phyloP scores from a whole-genome alignment of 2,888 invertebrate genomes.

The Drosophila stalkeri region DNA sequence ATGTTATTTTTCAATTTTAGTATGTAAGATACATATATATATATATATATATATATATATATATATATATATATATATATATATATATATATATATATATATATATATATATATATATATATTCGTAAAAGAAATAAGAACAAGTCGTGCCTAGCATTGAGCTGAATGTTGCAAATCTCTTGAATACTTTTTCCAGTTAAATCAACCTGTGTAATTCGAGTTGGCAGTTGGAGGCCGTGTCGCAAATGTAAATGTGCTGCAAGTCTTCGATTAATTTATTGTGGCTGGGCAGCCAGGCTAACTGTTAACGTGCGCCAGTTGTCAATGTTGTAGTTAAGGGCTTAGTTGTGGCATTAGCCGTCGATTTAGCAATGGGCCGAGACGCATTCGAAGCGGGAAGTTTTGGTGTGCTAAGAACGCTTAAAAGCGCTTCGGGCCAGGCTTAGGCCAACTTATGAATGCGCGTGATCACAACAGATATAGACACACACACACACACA shows the following conservation, averaged over 20 bases:
- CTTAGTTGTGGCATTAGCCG: slow-evolving; percentile 75
- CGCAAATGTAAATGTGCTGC: slow-evolving; percentile 55
- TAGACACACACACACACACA: slow-evolving; percentile 10
- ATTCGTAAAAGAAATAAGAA: no score
- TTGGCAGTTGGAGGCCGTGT: slow-evolving; percentile 27
- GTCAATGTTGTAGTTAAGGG: slow-evolving; percentile 79
- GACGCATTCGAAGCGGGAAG: slow-evolving; percentile 40
- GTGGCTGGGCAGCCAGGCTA: slow-evolving; percentile 26
- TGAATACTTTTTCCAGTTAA: slow-evolving; percentile 20
- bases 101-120: no score
- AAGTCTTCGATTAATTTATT: slow-evolving; percentile 75
- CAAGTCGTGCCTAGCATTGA: neutral
- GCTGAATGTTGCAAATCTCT: slow-evolving; percentile 20
- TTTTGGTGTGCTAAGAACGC: slow-evolving; percentile 65
- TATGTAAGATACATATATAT: no score
- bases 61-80: no score
- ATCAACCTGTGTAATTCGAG: slow-evolving; percentile 8
- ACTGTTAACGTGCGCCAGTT: slow-evolving; percentile 54
- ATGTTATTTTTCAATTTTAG: neutral
- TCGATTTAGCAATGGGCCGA: slow-evolving; percentile 66
- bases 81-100: no score
- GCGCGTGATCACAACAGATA: slow-evolving; percentile 55
- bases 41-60: no score
- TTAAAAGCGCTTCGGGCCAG: slow-evolving; percentile 72
- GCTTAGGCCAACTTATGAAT: slow-evolving; percentile 74